Evolutionary conservation across 2,113 vertebrate genomes (phyloP).

Genomic region (Gnathonemus echidnorhynchus): DNA sequence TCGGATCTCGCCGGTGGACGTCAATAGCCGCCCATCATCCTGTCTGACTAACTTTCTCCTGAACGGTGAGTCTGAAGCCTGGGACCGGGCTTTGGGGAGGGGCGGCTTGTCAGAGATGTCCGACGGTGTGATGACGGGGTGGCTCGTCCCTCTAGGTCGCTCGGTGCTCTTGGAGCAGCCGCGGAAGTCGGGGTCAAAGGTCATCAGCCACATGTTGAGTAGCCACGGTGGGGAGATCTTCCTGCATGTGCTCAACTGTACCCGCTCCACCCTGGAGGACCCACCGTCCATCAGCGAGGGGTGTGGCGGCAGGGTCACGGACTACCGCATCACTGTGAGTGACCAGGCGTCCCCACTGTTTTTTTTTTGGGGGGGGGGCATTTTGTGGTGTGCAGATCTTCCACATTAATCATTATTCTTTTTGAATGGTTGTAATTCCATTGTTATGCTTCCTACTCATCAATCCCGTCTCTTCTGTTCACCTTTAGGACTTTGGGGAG

Average conservation of each 20-base stretch:
- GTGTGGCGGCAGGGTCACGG: conserved; percentile 91
- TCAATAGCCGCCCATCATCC: conserved; percentile 96
- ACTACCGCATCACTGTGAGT: conserved; percentile 91
- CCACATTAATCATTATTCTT: neutral
- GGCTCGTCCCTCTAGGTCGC: conserved; percentile 67
- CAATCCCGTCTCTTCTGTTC: neutral
- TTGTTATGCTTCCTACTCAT: neutral
- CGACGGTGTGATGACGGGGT: neutral
- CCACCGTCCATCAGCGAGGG: conserved; percentile 97
- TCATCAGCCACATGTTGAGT: conserved; percentile 98
- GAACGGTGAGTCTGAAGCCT: conserved; percentile 67
- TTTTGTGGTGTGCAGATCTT: neutral
- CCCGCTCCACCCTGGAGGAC: conserved; percentile 91
- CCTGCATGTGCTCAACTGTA: conserved; percentile 89
- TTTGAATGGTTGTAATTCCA: neutral
- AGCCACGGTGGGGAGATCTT: conserved; percentile 97
- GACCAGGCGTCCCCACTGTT: neutral
- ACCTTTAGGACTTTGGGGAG: conserved; percentile 91
- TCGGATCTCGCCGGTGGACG: conserved; percentile 94
- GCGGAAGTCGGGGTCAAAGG: conserved; percentile 94
- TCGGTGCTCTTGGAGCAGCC: conserved; percentile 94
- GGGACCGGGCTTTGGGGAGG: neutral
- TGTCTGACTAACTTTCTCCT: conserved; percentile 97
- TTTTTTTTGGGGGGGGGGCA: neutral
- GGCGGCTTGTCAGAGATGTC: neutral